Conservation (phyloP, 2,797 vertebrate species). For the Anomalospiza imberbis region DNA sequence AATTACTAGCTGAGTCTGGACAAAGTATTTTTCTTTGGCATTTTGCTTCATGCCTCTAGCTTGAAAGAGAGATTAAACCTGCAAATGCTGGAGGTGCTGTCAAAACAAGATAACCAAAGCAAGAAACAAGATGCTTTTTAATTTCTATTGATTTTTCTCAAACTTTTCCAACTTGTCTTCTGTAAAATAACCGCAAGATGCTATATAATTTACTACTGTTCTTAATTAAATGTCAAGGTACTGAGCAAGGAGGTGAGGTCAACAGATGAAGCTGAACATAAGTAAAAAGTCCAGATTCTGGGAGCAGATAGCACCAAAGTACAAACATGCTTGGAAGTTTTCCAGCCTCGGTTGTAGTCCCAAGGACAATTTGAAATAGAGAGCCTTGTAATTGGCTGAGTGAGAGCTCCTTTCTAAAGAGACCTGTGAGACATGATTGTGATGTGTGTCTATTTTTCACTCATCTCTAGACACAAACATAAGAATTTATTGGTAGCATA, state of each 20-base stretch:
- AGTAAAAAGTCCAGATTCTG: background rate
- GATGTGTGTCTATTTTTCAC: background rate
- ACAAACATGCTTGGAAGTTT: background rate
- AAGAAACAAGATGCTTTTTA: constrained; percentile 27
- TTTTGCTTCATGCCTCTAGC: background rate
- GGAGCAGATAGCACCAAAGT: background rate
- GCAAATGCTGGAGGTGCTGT: background rate
- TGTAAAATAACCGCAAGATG: background rate
- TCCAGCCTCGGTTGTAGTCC: background rate
- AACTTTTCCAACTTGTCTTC: background rate
- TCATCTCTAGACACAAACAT: background rate
- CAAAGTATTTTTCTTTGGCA: constrained; percentile 32
- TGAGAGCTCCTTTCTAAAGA: background rate
- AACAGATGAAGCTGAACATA: background rate
- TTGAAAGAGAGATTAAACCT: constrained; percentile 28
- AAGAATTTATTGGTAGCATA: accelerated
- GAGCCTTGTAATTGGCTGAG: background rate
- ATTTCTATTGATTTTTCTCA: background rate
- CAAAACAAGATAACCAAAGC: constrained; percentile 1
- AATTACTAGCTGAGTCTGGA: constrained; percentile 32
- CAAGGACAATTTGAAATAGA: background rate
- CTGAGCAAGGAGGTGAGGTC: background rate
- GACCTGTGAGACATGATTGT: background rate
- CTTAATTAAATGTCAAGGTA: background rate
- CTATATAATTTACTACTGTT: background rate